Evolutionary conservation across 1,140 invertebrate species (phyloP).

Genomic region (Paraescarpia echinospica): DNA sequence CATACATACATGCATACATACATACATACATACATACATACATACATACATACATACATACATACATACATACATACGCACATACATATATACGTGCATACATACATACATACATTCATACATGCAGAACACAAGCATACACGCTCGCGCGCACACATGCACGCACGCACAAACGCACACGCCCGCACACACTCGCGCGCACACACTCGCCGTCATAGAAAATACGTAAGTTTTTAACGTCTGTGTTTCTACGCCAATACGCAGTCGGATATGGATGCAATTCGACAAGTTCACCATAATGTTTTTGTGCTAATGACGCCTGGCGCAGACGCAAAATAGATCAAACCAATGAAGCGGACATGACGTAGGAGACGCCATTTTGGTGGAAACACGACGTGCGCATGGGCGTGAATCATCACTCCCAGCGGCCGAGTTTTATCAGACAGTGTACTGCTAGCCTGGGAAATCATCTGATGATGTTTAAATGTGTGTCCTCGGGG

Average conservation of each 20-base stretch:
- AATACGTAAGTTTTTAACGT: not conserved
- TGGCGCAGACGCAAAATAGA: not conserved
- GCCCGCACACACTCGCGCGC: too few relatives aligned
- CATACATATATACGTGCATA: not conserved
- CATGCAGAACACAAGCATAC: not conserved
- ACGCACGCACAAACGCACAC: too few relatives aligned
- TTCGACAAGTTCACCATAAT: not conserved
- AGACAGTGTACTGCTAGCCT: not conserved
- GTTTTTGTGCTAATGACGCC: not conserved
- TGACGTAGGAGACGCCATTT: not conserved
- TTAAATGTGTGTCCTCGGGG: not conserved
- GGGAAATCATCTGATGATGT: not conserved
- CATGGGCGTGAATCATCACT: not conserved
- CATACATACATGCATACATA: too few relatives aligned
- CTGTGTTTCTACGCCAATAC: not conserved
- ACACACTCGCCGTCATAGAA: not conserved
- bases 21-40: too few relatives aligned
- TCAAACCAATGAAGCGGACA: not conserved
- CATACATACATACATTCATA: not conserved
- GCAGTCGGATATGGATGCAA: not conserved
- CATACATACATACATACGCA: not conserved
- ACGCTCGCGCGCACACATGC: not conserved
- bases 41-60: not conserved
- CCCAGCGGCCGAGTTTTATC: not conserved
- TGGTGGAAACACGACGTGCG: not conserved